Evolutionary conservation across 1,140 invertebrate genomes (phyloP), one percentile per base, ranked within the genome.

Genomic region (Probaryconus sp.): DNA sequence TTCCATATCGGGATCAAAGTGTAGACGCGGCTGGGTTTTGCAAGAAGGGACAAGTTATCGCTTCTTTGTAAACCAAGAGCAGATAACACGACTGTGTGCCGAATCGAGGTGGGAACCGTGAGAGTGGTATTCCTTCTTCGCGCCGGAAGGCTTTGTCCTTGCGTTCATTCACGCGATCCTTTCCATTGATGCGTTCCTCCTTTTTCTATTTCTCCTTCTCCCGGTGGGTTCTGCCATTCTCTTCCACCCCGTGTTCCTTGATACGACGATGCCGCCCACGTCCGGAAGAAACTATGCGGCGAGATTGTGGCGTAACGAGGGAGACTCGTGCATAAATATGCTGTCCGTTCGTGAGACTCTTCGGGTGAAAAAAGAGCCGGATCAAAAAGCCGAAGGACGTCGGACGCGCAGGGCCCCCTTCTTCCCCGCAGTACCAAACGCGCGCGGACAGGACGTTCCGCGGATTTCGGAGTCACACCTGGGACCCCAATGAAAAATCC

Each of bases 141-240:
- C 68, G 60, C 70, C 69, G 77, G 48, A 74, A 78, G 75, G 75
- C 58, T 76, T 78, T 79, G 75, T 79, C 70, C 71, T 77, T 72
- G 69, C 69, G 72, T 86, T 86, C 84, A 87, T 87, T 87, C 85
- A 86, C 82, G 82, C 77, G 77, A 77, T 78, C 76, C 82, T 79
- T 80, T 53, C 73, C 85, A 87, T 87, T 87, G 85, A 87, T 86
- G 84, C 76, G 73, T 65, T 63, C 70, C 60, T 75, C 60, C 55
- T 75, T 50, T 68, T 75, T 75, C 64, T 69, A 40, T 64, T 64
- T 75, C 64, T 75, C 45, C 33, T 55, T 68, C 48, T 64, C 55
- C 35, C 42, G 30, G 43, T 38, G 11, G 14, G 47, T 51, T 56
- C 69, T 53, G 43, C 38, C 10, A 26, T 58, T 45, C 73, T 10